phyloP scores from a whole-genome alignment of 1,140 invertebrate genomes.

The Orchesella cincta region DNA sequence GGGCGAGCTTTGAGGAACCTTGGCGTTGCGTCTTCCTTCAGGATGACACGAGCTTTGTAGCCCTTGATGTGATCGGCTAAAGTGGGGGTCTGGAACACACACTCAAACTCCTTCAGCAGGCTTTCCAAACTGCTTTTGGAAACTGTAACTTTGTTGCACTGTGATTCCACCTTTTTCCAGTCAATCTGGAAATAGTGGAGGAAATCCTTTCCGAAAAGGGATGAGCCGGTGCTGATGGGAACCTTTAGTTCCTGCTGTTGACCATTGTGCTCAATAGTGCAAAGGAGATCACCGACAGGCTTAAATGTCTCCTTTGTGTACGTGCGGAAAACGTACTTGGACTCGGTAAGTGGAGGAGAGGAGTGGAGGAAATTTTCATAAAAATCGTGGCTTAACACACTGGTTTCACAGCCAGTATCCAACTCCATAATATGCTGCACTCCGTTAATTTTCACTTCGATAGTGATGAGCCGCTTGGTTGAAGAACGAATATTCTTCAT shows the following conservation, averaged over 20 bases:
- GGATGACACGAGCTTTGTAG: slow-evolving; percentile 19
- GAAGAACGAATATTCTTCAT: too few relatives aligned
- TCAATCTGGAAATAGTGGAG: neutral
- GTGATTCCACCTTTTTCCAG: neutral
- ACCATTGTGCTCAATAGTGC: neutral
- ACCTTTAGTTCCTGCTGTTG: neutral
- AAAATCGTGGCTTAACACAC: too few relatives aligned
- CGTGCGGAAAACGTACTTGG: neutral
- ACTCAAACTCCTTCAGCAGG: neutral
- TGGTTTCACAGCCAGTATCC: neutral
- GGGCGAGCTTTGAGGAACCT: slow-evolving; percentile 42
- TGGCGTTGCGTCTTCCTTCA: slow-evolving; percentile 34
- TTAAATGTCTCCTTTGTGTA: neutral
- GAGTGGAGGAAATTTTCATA: neutral
- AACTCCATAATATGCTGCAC: neutral
- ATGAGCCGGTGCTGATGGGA: neutral
- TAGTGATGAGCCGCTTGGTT: too few relatives aligned
- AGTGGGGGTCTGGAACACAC: neutral
- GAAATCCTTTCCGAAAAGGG: neutral
- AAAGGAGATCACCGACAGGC: neutral
- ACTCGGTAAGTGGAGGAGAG: neutral
- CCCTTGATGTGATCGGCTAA: neutral
- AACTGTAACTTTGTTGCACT: neutral
- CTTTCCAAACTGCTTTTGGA: neutral
- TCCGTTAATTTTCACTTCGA: neutral